Conservation (phyloP, 2,888 invertebrate species). For the Drosophila histrio region DNA sequence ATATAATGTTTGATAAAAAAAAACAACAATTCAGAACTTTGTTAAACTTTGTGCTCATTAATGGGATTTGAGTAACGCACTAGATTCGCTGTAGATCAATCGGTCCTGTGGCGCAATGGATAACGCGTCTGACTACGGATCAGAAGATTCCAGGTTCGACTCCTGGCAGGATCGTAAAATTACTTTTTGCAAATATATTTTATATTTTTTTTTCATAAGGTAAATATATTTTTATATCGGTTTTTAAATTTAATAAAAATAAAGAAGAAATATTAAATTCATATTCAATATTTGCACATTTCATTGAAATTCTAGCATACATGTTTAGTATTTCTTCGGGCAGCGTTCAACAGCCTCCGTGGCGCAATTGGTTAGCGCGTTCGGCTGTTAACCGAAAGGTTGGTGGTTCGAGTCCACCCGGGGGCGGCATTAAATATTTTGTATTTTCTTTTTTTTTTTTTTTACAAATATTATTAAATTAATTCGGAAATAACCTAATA, state of each 20-base stretch:
- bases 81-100: accelerated
- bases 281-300: too few species aligned
- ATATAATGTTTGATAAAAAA: not conserved
- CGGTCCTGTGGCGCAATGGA: conserved; percentile 85
- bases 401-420: conserved; percentile 99
- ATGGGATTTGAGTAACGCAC: not conserved
- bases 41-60: not conserved
- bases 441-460: not conserved
- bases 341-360: conserved; percentile 37
- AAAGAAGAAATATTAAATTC: too few species aligned
- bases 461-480: too few species aligned
- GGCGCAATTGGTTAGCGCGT: conserved; percentile 94
- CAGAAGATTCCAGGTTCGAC: conserved; percentile 85
- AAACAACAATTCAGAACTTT: not conserved
- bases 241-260: not conserved
- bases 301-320: too few species aligned
- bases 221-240: not conserved
- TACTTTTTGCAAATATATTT: conserved; percentile 20
- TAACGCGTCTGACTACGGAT: conserved; percentile 85
- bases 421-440: conserved; percentile 87
- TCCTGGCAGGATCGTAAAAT: conserved; percentile 84
- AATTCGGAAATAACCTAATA: too few species aligned
- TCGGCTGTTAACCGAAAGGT: conserved; percentile 99
- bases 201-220: not conserved
- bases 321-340: conserved; percentile 5